Conservation (phyloP, 2,797 vertebrate genomes). For the Chaenodraco wilsoni region DNA sequence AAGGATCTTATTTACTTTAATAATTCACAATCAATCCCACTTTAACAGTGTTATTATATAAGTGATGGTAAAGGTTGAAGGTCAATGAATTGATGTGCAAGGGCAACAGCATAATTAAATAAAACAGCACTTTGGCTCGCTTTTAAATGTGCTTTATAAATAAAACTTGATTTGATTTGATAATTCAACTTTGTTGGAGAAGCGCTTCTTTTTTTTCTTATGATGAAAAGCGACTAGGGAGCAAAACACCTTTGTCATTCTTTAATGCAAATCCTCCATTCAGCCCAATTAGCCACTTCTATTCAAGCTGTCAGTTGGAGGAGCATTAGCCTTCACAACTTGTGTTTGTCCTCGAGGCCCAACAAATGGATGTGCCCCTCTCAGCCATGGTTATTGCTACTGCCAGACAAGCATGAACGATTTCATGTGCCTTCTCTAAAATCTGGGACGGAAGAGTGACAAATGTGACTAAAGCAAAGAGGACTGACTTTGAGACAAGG, state of each 20-base stretch:
- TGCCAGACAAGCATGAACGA: slow-evolving; percentile 43
- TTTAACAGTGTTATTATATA: slow-evolving; percentile 23
- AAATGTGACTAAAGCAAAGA: slow-evolving; percentile 13
- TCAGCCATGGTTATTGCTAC: slow-evolving; percentile 7
- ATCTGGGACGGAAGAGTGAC: slow-evolving; percentile 17
- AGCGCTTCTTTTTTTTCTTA: slow-evolving; percentile 33
- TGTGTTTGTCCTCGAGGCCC: slow-evolving; percentile 45
- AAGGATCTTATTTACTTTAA: slow-evolving; percentile 33
- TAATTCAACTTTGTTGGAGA: slow-evolving; percentile 62
- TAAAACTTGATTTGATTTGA: no score
- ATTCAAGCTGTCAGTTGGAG: slow-evolving; percentile 66
- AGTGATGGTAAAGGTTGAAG: slow-evolving; percentile 43
- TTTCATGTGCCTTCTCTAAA: slow-evolving; percentile 17
- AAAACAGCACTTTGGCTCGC: no score
- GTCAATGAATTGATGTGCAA: slow-evolving; percentile 61
- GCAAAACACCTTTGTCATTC: slow-evolving; percentile 72
- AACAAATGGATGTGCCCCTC: slow-evolving; percentile 6
- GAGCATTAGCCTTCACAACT: slow-evolving; percentile 63
- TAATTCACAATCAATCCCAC: slow-evolving; percentile 37
- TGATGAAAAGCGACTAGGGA: slow-evolving; percentile 70
- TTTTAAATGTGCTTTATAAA: no score
- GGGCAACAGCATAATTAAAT: background rate
- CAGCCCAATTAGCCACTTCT: slow-evolving; percentile 75
- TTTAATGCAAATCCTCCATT: slow-evolving; percentile 78
- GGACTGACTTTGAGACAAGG: no score